Evolutionary conservation across 1,140 invertebrate genomes (phyloP).

Genomic region (Drosophila ficusphila): DNA sequence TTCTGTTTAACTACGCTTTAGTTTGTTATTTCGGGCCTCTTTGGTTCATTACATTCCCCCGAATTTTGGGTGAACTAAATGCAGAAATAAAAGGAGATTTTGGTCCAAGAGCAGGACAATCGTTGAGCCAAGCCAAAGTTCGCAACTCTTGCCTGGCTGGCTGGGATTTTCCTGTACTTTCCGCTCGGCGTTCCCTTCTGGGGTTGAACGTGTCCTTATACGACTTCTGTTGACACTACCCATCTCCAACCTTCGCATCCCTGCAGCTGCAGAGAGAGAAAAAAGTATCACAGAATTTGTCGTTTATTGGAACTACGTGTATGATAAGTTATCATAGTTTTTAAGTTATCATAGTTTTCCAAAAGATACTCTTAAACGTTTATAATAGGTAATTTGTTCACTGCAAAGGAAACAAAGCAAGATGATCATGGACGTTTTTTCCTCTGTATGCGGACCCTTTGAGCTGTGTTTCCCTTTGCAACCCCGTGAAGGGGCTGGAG

Average conservation of each 20-base stretch:
- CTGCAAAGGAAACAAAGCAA: too few relatives aligned
- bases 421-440: too few relatives aligned
- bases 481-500: slow-evolving; percentile 16
- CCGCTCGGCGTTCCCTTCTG: slow-evolving; percentile 14
- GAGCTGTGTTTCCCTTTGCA: slow-evolving; percentile 9
- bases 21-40: not conserved
- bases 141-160: slow-evolving; percentile 12
- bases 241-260: not conserved
- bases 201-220: slow-evolving; percentile 61
- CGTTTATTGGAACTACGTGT: not conserved
- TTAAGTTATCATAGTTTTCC: too few relatives aligned
- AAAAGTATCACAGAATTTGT: not conserved
- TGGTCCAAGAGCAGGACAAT: not conserved
- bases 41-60: slow-evolving; percentile 9
- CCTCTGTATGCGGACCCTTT: slow-evolving; percentile 1
- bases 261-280: slow-evolving; percentile 8
- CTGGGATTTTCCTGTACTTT: slow-evolving; percentile 8
- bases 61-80: not conserved
- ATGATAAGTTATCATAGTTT: not conserved
- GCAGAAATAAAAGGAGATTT: not conserved
- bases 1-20: not conserved
- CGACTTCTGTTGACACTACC: slow-evolving; percentile 62
- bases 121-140: slow-evolving; percentile 8
- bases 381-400: too few relatives aligned
- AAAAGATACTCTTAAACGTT: too few relatives aligned